phyloP scores from a whole-genome alignment of 1,140 invertebrate genomes.

The Platorchestia sp. region DNA sequence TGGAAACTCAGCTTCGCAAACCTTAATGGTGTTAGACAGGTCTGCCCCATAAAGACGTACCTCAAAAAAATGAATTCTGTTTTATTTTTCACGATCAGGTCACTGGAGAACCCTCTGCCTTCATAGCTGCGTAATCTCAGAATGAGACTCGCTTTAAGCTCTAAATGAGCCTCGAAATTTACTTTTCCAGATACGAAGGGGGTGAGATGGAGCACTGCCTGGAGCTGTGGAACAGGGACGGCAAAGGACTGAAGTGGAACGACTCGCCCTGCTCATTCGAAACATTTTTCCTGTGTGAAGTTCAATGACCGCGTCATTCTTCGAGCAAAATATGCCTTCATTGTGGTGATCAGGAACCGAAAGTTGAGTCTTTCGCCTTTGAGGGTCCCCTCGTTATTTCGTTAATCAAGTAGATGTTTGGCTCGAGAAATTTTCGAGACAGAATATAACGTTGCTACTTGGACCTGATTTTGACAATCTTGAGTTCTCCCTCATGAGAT shows the following conservation, averaged over 20 bases:
- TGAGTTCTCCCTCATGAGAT: no score
- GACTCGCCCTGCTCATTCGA: constrained; percentile 93
- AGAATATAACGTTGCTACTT: background rate
- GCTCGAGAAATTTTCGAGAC: background rate
- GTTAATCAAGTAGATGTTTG: background rate
- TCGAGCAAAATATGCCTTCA: background rate
- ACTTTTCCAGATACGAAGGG: constrained; percentile 86
- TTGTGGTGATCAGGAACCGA: background rate
- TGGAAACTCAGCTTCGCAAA: no score
- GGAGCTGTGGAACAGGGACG: constrained; percentile 91
- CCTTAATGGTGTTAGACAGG: no score
- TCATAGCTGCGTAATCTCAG: background rate
- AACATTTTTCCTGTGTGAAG: constrained; percentile 90
- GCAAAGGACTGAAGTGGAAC: constrained; percentile 92
- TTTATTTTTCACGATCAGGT: background rate
- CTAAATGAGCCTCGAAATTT: background rate
- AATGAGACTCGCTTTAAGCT: background rate
- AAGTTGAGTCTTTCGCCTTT: background rate
- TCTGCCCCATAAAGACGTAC: no score
- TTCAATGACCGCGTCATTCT: background rate
- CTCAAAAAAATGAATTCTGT: no score
- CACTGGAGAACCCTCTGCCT: background rate
- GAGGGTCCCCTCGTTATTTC: background rate
- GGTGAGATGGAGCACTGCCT: constrained; percentile 92
- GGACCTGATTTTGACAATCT: no score